phyloP scores from a whole-genome alignment of 2,888 invertebrate genomes.

The Eristalis intricaria region DNA sequence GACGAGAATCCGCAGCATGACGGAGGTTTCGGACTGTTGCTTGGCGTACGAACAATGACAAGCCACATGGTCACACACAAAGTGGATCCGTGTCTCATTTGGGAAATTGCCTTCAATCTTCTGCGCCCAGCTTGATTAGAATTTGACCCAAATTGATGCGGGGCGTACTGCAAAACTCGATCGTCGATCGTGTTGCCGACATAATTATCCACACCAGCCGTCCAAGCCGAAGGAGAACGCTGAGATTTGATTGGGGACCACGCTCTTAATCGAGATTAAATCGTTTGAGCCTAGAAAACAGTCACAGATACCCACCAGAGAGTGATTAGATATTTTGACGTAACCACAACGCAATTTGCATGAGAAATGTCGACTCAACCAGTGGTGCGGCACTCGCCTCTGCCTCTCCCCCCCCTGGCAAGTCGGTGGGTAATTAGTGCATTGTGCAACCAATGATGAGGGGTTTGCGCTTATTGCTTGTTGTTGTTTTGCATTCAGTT shows the following conservation, averaged over 20 bases:
- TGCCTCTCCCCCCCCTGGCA: background rate
- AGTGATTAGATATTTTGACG: constrained; percentile 1
- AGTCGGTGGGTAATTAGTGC: background rate
- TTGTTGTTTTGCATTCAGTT: background rate
- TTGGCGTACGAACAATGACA: background rate
- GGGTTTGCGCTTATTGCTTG: background rate
- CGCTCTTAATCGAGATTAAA: background rate
- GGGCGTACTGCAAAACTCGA: constrained; percentile 15
- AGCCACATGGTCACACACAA: constrained; percentile 18
- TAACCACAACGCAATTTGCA: background rate
- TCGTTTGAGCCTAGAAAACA: background rate
- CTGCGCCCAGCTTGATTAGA: constrained; percentile 24
- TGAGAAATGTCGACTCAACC: background rate
- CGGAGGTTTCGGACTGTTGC: no score
- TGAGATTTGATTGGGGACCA: background rate
- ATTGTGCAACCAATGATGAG: constrained; percentile 3
- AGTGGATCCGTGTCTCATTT: constrained; percentile 40
- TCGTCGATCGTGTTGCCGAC: background rate
- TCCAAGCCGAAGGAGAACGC: background rate
- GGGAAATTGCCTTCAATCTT: constrained; percentile 54
- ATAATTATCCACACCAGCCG: background rate
- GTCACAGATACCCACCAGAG: background rate
- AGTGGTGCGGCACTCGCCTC: background rate
- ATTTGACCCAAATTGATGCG: constrained; percentile 50
- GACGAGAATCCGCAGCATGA: no score